Conservation (phyloP, 2,113 vertebrate species). For the Crocuta crocuta region DNA sequence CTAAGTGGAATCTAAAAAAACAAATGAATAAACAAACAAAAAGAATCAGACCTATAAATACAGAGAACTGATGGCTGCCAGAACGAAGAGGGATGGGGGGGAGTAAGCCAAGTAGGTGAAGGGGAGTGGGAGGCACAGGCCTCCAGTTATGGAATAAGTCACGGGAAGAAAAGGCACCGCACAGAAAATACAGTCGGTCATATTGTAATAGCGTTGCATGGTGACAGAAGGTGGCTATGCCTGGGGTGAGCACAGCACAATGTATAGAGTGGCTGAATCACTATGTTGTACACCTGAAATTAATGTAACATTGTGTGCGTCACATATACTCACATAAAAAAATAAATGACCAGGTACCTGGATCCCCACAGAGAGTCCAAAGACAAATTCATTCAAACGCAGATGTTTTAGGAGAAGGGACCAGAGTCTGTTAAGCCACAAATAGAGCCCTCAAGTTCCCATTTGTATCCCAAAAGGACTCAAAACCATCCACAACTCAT, state of each 20-base stretch:
- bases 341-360: neutral
- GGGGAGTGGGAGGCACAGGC: neutral
- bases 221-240: neutral
- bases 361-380: neutral
- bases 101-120: neutral
- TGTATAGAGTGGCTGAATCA: neutral
- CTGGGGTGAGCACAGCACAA: neutral
- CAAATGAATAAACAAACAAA: neutral
- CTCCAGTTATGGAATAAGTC: neutral
- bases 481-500: neutral
- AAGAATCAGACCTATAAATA: neutral
- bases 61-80: neutral
- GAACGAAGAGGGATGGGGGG: neutral
- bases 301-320: neutral
- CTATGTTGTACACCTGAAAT: neutral
- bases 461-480: neutral
- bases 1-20: neutral
- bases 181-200: neutral
- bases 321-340: neutral
- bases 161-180: neutral
- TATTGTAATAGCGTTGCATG: fast-evolving
- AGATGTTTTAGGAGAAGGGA: neutral
- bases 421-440: neutral
- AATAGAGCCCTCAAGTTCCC: neutral
- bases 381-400: slow-evolving; percentile 32